Evolutionary conservation across 2,797 vertebrate species (phyloP).

Genomic region (Todus mexicanus): DNA sequence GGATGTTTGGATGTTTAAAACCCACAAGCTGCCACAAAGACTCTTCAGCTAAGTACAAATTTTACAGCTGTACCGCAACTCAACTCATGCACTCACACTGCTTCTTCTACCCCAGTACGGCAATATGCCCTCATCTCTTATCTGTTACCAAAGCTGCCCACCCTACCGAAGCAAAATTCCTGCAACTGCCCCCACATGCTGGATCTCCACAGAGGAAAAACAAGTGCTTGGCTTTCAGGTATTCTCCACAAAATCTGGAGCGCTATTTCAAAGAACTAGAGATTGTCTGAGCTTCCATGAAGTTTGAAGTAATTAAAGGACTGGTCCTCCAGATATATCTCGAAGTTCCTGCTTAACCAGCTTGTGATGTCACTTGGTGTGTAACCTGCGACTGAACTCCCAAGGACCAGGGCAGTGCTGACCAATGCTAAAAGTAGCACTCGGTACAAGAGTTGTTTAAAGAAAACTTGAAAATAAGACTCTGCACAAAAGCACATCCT

Average conservation of each 20-base stretch:
- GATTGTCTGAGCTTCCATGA: not conserved
- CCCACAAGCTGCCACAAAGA: not conserved
- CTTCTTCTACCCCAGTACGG: not conserved
- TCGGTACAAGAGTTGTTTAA: not conserved
- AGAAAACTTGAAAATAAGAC: conserved; percentile 17
- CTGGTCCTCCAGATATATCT: not conserved
- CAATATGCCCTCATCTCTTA: not conserved
- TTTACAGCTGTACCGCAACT: not conserved
- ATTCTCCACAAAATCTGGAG: not conserved
- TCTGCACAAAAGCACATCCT: not conserved
- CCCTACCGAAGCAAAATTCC: not conserved
- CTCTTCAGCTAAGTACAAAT: not conserved
- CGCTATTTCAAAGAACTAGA: not conserved
- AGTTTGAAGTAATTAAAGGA: not conserved
- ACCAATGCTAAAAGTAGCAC: not conserved
- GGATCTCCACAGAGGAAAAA: not conserved
- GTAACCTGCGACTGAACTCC: not conserved
- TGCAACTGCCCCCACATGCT: not conserved
- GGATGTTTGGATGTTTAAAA: not conserved
- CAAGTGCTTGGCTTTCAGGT: not conserved
- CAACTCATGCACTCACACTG: not conserved
- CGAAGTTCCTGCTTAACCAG: not conserved
- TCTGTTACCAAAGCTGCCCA: not conserved
- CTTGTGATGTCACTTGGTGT: not conserved
- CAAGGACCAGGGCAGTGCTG: not conserved